Evolutionary conservation across 2,888 invertebrate genomes (phyloP).

Genomic region (Julus scandinavius): DNA sequence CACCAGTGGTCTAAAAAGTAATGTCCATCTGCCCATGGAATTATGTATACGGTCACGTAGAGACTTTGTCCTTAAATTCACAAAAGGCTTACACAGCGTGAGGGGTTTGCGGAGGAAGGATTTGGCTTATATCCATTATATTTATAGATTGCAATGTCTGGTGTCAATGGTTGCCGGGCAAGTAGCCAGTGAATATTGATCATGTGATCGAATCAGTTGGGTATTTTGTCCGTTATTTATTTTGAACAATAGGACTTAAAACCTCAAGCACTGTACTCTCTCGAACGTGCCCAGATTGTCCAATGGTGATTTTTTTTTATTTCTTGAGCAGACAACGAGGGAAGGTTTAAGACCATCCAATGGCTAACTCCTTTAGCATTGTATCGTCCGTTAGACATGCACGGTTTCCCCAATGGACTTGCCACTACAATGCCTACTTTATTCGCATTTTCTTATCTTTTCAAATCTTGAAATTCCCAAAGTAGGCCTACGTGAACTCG

Average conservation of each 20-base stretch:
- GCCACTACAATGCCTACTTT: background rate
- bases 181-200: conserved; percentile 34
- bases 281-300: background rate
- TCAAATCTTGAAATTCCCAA: background rate
- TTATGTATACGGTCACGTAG: background rate
- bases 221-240: conserved; percentile 49
- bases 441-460: conserved; percentile 7
- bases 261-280: conserved; percentile 39
- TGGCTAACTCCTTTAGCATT: background rate
- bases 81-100: background rate
- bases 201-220: conserved; percentile 37
- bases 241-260: conserved; percentile 50
- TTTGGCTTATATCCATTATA: conserved; percentile 23
- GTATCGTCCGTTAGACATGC: conserved; percentile 36
- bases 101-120: background rate
- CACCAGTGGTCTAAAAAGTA: background rate
- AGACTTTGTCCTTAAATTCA: background rate
- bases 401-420: conserved; percentile 1
- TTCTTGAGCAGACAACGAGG: background rate
- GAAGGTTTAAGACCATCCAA: conserved; percentile 42
- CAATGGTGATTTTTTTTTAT: background rate
- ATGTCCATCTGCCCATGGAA: background rate
- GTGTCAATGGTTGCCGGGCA: conserved; percentile 31
- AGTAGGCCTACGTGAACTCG: conserved; percentile 39
- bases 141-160: conserved; percentile 25